Evolutionary conservation across 2,113 vertebrate genomes (phyloP).

Genomic region (Trichechus manatus): DNA sequence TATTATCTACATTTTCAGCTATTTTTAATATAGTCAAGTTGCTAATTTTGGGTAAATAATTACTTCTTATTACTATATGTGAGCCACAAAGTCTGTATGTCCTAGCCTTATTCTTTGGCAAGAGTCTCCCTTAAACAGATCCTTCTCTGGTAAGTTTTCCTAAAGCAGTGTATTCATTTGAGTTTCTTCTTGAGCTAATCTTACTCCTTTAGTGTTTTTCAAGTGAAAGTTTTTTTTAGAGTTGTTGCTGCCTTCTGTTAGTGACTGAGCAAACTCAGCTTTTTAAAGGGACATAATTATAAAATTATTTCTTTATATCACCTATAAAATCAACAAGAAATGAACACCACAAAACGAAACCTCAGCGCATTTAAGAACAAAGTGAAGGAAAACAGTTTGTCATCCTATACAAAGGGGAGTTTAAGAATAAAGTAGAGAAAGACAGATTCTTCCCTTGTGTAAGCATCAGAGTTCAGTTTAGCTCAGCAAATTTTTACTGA

Average conservation of each 20-base stretch:
- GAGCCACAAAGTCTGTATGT: background rate
- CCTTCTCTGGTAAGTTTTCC: background rate
- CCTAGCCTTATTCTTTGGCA: background rate
- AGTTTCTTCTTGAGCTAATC: background rate
- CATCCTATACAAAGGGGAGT: background rate
- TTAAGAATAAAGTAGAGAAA: background rate
- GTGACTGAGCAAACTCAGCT: background rate
- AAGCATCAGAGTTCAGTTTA: background rate
- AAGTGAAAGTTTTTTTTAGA: conserved; percentile 3
- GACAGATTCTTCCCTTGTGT: background rate
- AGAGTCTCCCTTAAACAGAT: background rate
- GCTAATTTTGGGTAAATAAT: background rate
- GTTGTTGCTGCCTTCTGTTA: background rate
- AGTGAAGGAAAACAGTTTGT: background rate
- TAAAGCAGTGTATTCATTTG: background rate
- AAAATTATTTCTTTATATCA: conserved; percentile 7
- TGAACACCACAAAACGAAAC: background rate
- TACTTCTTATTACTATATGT: background rate
- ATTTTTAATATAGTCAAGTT: background rate
- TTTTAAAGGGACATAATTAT: background rate
- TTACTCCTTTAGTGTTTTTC: background rate
- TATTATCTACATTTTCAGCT: background rate
- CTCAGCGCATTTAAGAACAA: conserved; percentile 8
- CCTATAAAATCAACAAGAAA: conserved; percentile 2
- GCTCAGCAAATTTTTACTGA: background rate